These are phyloP conservation scores for Dicrurus megarhynchus DNA, from an alignment of 2,113 vertebrate species.

Conservation along the genomic window DNA sequence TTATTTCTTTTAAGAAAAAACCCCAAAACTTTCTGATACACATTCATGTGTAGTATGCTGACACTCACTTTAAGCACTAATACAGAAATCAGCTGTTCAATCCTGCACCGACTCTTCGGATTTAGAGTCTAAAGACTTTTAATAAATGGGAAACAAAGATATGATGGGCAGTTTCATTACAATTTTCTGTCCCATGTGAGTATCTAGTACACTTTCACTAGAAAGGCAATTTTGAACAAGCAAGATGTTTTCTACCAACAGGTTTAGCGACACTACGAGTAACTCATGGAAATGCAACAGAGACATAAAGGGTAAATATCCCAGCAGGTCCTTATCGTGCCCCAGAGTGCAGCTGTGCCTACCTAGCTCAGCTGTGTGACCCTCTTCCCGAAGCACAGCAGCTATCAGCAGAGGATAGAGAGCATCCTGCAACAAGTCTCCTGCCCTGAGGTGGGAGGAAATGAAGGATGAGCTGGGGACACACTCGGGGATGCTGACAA, in stretches of 20 bases:
- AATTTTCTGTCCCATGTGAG: background rate
- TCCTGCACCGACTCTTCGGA: background rate
- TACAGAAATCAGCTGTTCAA: background rate
- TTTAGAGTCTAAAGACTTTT: background rate
- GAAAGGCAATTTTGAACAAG: background rate
- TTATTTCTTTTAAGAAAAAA: background rate
- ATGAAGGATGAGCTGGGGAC: background rate
- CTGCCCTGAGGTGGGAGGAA: accelerated
- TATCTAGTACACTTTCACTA: background rate
- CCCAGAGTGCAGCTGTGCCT: background rate
- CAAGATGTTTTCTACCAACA: background rate
- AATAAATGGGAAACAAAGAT: background rate
- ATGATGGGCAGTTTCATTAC: background rate
- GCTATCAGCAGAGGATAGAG: accelerated
- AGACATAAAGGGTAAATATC: background rate
- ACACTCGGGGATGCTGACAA: background rate
- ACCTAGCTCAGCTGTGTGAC: background rate
- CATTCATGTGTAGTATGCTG: background rate
- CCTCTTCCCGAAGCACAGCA: background rate
- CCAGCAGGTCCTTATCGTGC: background rate
- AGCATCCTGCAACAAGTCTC: background rate
- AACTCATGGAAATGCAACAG: background rate
- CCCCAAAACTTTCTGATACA: background rate
- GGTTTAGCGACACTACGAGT: background rate
- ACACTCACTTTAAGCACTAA: background rate